phyloP scores from a whole-genome alignment of 2,888 invertebrate genomes.

The Cecidostiba fungosa region DNA sequence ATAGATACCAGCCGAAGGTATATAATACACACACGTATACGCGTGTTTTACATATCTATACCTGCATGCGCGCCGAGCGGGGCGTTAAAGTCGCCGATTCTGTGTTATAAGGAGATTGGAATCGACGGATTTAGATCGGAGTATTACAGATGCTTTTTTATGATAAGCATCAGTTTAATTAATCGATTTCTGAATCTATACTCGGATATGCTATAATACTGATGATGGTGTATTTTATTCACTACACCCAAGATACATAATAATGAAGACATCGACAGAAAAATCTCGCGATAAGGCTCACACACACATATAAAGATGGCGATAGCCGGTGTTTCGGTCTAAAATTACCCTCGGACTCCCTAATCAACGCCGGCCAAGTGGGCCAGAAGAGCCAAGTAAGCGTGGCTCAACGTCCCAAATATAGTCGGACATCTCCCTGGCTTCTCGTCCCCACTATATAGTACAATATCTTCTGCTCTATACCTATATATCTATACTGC shows the following conservation, averaged over 20 bases:
- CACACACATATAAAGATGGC: not conserved
- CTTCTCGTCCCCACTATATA: not conserved
- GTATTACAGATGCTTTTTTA: too few relatives aligned
- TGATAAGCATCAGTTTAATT: too few relatives aligned
- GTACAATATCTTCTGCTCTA: too few relatives aligned
- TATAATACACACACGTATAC: slow-evolving; percentile 35
- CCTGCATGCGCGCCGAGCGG: too few relatives aligned
- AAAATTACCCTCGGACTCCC: slow-evolving; percentile 69
- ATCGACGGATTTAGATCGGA: not conserved
- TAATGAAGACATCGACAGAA: too few relatives aligned
- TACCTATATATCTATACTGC: too few relatives aligned
- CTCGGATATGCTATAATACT: too few relatives aligned
- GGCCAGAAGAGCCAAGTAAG: slow-evolving; percentile 71
- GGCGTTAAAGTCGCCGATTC: not conserved
- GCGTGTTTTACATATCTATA: slow-evolving; percentile 64
- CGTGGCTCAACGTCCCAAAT: slow-evolving; percentile 74
- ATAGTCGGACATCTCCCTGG: slow-evolving; percentile 73
- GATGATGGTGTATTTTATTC: too few relatives aligned
- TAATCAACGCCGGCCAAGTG: slow-evolving; percentile 73
- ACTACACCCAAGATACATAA: too few relatives aligned
- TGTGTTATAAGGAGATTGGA: too few relatives aligned
- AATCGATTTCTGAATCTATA: too few relatives aligned
- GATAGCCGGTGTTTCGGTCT: slow-evolving; percentile 59
- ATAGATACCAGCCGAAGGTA: slow-evolving; percentile 66
- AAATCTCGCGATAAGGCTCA: not conserved